phyloP scores from a whole-genome alignment of 2,888 invertebrate genomes.

The Neoitamus cyanurus region DNA sequence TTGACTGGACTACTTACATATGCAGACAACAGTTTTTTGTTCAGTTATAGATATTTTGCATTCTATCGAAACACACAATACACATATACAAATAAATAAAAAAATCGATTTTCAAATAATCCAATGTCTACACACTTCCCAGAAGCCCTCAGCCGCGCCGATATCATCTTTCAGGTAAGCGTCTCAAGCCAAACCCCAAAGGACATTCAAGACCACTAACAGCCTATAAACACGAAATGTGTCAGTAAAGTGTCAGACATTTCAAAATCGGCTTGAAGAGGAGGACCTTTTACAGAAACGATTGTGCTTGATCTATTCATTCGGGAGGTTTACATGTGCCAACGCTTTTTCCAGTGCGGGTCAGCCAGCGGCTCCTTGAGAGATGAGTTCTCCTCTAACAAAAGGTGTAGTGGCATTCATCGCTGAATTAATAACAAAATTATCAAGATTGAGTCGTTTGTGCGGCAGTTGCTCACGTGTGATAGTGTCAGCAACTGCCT shows the following conservation, averaged over 20 bases:
- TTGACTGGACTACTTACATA: too few relatives aligned
- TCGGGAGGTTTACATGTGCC: background rate
- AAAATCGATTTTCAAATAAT: background rate
- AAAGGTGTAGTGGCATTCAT: background rate
- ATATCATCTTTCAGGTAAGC: slow-evolving; percentile 11
- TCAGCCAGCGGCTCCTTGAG: background rate
- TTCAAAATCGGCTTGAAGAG: background rate
- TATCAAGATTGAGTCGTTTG: background rate
- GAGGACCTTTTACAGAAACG: background rate
- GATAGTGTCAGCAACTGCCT: background rate
- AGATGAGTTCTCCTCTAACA: background rate
- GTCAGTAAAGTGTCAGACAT: slow-evolving; percentile 31
- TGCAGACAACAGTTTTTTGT: too few relatives aligned
- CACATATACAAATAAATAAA: too few relatives aligned
- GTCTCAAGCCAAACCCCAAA: background rate
- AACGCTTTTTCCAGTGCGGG: background rate
- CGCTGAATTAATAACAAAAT: background rate
- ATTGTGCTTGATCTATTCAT: background rate
- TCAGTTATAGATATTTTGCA: too few relatives aligned
- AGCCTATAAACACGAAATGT: background rate
- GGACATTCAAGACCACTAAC: background rate
- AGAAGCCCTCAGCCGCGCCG: background rate
- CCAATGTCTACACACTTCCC: background rate
- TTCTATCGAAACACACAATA: too few relatives aligned
- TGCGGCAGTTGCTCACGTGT: background rate